phyloP scores from a whole-genome alignment of 2,888 invertebrate species.

The Abrostola triplasia region DNA sequence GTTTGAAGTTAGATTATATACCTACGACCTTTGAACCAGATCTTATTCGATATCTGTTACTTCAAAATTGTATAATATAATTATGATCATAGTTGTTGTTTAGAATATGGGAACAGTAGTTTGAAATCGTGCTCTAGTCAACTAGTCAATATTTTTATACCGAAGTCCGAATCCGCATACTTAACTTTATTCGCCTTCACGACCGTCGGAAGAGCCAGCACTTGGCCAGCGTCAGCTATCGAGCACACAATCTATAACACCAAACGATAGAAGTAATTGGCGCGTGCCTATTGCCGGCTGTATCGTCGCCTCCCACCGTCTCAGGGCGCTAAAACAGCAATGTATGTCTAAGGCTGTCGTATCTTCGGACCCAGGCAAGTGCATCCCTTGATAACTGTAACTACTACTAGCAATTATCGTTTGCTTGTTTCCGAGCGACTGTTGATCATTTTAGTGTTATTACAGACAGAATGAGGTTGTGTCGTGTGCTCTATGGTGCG shows the following conservation, averaged over 20 bases:
- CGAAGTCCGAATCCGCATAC: too few relatives aligned
- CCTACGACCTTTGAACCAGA: too few relatives aligned
- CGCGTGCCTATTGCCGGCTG: constrained; percentile 14
- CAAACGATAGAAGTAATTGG: constrained; percentile 26
- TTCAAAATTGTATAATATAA: too few relatives aligned
- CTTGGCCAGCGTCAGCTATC: constrained; percentile 15
- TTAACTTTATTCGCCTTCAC: neutral
- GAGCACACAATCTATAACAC: constrained; percentile 28
- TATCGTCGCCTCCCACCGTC: neutral
- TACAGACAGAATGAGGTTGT: constrained; percentile 10
- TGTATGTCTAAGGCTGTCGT: constrained; percentile 20
- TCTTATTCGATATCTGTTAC: too few relatives aligned
- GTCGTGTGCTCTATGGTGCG: neutral
- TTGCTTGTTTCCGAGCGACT: constrained; percentile 39
- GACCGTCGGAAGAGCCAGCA: constrained; percentile 1
- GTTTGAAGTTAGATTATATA: too few relatives aligned
- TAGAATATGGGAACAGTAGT: too few relatives aligned
- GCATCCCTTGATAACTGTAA: constrained; percentile 44
- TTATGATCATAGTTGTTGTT: too few relatives aligned
- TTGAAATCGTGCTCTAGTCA: too few relatives aligned
- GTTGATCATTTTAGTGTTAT: constrained; percentile 52
- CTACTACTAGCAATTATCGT: constrained; percentile 47
- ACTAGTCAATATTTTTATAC: too few relatives aligned
- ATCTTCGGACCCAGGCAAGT: constrained; percentile 28
- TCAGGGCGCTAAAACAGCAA: constrained; percentile 27